Percentiles rank a stretch among this genome's conserved stretches.
phyloP scores from a whole-genome alignment of 1,140 invertebrate genomes.

The Cepaea nemoralis region DNA sequence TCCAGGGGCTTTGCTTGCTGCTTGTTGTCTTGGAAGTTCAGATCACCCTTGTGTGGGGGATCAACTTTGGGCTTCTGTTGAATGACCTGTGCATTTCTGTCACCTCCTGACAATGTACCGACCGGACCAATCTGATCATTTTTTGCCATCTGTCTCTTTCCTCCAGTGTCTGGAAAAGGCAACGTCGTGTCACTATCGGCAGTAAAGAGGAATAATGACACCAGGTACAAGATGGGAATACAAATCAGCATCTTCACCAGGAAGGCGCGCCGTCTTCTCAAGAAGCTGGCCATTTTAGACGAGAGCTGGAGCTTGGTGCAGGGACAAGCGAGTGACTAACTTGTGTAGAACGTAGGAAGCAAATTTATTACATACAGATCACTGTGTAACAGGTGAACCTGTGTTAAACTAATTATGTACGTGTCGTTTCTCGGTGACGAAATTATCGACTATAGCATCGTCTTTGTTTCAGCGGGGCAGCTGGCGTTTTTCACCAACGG shows the following conservation, averaged over 20 bases:
- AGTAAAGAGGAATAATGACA: background rate
- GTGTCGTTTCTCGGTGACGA: too few species aligned
- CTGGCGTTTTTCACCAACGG: too few species aligned
- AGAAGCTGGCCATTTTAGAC: background rate
- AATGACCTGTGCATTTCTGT: background rate
- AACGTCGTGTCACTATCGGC: background rate
- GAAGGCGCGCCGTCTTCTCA: background rate
- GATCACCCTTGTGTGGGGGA: background rate
- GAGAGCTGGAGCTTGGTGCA: too few species aligned
- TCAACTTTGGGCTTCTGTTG: background rate
- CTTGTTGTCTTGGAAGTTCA: background rate
- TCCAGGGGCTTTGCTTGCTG: background rate
- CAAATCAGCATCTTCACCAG: background rate
- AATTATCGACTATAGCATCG: too few species aligned
- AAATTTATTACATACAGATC: too few species aligned
- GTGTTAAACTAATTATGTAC: too few species aligned
- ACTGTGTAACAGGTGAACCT: too few species aligned
- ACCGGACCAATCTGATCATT: background rate
- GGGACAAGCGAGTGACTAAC: too few species aligned
- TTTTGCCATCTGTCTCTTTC: background rate
- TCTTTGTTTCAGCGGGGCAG: too few species aligned
- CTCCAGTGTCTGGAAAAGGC: background rate
- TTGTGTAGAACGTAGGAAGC: too few species aligned
- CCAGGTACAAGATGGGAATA: background rate
- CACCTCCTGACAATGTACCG: background rate